These are phyloP conservation scores for Athalia cordata DNA, from an alignment of 2,888 invertebrate species.

Conservation along the genomic window DNA sequence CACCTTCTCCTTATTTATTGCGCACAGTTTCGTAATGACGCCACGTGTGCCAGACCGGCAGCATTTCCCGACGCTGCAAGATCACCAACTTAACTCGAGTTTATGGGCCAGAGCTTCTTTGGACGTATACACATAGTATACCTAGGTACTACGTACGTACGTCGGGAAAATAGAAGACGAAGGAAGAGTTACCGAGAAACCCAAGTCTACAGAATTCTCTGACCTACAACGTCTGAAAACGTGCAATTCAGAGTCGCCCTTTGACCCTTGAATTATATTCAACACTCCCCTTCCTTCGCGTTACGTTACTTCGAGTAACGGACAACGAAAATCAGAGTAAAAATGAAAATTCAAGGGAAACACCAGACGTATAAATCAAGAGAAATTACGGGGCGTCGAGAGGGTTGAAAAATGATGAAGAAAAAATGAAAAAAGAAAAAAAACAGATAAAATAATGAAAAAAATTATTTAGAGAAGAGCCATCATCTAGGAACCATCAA, in stretches of 20 bases:
- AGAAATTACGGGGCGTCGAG: background rate
- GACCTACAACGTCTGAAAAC: background rate
- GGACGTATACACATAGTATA: background rate
- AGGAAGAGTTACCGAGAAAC: background rate
- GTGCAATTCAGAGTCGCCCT: background rate
- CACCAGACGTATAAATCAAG: background rate
- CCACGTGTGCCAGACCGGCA: constrained; percentile 22
- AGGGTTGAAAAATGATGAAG: constrained; percentile 28
- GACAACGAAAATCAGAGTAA: background rate
- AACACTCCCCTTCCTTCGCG: background rate
- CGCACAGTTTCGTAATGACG: constrained; percentile 42
- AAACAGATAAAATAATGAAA: background rate
- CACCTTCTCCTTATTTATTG: constrained; percentile 42
- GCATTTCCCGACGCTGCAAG: constrained; percentile 1
- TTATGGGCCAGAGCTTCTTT: constrained; percentile 33
- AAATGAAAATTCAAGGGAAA: background rate
- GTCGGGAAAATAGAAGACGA: too few species aligned
- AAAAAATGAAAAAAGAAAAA: background rate
- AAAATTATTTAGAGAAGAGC: constrained; percentile 4
- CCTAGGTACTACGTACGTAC: background rate
- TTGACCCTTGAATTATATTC: constrained; percentile 19
- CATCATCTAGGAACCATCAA: constrained; percentile 21
- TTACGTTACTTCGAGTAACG: background rate
- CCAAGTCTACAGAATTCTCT: background rate
- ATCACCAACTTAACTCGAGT: constrained; percentile 33